Evolutionary conservation across 2,113 vertebrate genomes (phyloP), one percentile per base, ranked within the genome.

Genomic region (Willisornis vidua): DNA sequence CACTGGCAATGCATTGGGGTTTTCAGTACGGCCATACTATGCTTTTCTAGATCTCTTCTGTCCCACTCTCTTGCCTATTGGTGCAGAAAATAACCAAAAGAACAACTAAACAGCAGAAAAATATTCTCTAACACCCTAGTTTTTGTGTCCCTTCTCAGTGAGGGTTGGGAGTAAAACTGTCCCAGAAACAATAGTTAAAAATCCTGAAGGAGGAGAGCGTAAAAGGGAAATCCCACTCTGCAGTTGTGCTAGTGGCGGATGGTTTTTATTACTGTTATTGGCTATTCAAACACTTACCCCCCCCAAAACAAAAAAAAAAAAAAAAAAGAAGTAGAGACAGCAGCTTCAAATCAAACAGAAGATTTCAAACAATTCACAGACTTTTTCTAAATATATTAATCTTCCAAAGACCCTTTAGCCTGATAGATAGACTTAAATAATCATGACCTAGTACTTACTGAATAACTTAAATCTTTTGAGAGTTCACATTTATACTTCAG

Each of bases 371-470:
- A 81, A 62, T 75, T 95, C 79, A 76, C 57, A 78, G 37, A 49
- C 15, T 26, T 93, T 59, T 93, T 68, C 45, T 33, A 89, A 74
- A 86, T 58, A 73, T 17, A 57, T 71, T 92, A 67, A 84, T 92
- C 76, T 95, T 81, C 48, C 52, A 81, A 80, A 90, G 24, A 31
- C 51, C 90, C 59, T 87, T 92, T 70, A 83, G 65, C 61, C 55
- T 48, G 12, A 80, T 94, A 66, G 31, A 54, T 83, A 82, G 75
- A 70, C 73, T 91, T 92, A 91, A 96, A 71, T 83, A 94, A 88
- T 46, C 73, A 61, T 76, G 81, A 74, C 54, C 35, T 48, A 83
- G 72, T 76, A 76, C 66, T 91, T 91, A 81, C 24, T 68, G 52
- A 85, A 37, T 61, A 93, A 78, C 39, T 74, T 12, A 67, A 88